Evolutionary conservation across 2,113 vertebrate genomes (phyloP).

Genomic region (Laterallus jamaicensis): DNA sequence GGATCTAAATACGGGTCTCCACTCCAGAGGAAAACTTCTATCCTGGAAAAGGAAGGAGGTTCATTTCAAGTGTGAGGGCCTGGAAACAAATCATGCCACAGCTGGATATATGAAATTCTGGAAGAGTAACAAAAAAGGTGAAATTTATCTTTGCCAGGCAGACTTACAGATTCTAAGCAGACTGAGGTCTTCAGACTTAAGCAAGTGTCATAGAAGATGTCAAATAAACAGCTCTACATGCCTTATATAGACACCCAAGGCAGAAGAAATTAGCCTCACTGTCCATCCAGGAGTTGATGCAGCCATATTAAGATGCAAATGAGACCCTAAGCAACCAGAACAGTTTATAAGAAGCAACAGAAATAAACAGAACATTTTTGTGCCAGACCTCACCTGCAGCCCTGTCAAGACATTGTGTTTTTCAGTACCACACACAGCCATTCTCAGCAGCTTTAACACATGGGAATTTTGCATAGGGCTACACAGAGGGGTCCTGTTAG

Average conservation of each 20-base stretch:
- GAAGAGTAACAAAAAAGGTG: not conserved
- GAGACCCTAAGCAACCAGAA: not conserved
- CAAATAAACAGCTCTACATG: not conserved
- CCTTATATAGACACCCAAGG: not conserved
- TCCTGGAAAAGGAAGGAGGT: not conserved
- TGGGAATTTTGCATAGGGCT: not conserved
- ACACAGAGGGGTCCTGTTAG: not conserved
- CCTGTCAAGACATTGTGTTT: not conserved
- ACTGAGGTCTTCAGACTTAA: constrained; percentile 18
- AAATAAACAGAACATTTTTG: not conserved
- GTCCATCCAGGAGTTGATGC: not conserved
- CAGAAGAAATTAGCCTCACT: not conserved
- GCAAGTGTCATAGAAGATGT: not conserved
- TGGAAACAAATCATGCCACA: not conserved
- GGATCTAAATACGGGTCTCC: not conserved
- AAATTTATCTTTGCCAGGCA: not conserved
- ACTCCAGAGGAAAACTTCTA: not conserved
- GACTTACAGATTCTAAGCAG: not conserved
- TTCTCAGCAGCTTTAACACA: not conserved
- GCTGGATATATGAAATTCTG: not conserved
- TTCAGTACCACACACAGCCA: not conserved
- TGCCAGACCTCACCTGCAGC: not conserved
- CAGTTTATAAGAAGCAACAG: not conserved
- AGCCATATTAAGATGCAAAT: not conserved
- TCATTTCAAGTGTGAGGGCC: not conserved